Percentiles rank a stretch among this genome's conserved stretches.
Conservation (phyloP, 2,888 invertebrate genomes). For the Trichogramma dendrolimi region DNA sequence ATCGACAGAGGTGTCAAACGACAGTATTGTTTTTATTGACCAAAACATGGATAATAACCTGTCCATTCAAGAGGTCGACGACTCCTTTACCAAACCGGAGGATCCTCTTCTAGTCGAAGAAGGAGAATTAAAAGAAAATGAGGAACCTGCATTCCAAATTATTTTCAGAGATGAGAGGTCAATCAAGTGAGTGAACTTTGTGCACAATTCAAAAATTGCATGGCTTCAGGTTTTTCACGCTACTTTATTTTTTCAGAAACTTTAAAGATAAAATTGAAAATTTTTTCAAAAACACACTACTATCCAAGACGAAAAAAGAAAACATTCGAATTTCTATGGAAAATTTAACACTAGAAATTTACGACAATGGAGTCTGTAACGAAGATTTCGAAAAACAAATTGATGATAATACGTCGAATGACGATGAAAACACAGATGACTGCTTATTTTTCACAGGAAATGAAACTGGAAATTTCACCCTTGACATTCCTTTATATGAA, state of each 20-base stretch:
- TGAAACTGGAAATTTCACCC: conserved; percentile 33
- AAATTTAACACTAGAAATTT: conserved; percentile 42
- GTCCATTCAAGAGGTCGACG: background rate
- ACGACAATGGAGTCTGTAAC: conserved; percentile 31
- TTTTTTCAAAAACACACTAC: conserved; percentile 34
- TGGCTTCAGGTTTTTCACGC: too few species aligned
- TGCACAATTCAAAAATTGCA: too few species aligned
- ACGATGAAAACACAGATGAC: too few species aligned
- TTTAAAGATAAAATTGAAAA: conserved; percentile 34
- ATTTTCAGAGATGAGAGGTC: conserved; percentile 38
- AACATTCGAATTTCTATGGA: conserved; percentile 25
- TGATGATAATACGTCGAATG: background rate
- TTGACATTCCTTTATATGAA: conserved; percentile 51
- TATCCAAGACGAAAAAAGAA: conserved; percentile 23
- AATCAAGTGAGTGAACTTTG: too few species aligned
- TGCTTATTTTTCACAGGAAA: too few species aligned
- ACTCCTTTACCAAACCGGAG: conserved; percentile 34
- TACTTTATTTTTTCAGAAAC: conserved; percentile 17
- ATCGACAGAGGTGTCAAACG: too few species aligned
- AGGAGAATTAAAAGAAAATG: conserved; percentile 1
- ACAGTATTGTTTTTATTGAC: too few species aligned
- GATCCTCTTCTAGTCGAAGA: conserved; percentile 4
- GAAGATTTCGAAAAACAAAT: background rate
- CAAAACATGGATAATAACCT: too few species aligned
- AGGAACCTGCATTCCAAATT: conserved; percentile 38